These are phyloP conservation scores for Esperia sulphurella DNA, from an alignment of 2,888 invertebrate species.

Conservation along the genomic window DNA sequence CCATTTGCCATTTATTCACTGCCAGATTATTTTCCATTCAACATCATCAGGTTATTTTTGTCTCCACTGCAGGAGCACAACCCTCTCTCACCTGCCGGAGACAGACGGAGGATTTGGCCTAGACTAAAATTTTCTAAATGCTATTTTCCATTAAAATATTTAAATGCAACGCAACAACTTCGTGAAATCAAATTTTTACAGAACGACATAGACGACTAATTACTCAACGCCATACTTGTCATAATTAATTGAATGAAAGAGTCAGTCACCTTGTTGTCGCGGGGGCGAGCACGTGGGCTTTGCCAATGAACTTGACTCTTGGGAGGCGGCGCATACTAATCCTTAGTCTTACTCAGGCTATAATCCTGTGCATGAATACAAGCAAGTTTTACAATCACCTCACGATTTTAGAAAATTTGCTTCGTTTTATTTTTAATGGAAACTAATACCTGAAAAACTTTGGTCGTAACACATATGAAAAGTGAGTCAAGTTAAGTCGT, in stretches of 20 bases:
- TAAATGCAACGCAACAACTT: too few species aligned
- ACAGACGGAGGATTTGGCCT: too few species aligned
- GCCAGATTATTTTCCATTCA: too few species aligned
- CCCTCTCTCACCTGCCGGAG: too few species aligned
- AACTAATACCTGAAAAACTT: conserved; percentile 7
- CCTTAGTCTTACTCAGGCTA: conserved; percentile 26
- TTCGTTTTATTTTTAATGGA: not conserved
- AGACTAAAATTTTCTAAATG: too few species aligned
- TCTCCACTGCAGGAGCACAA: too few species aligned
- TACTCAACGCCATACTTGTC: conserved; percentile 47
- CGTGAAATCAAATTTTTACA: not conserved
- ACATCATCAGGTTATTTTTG: too few species aligned
- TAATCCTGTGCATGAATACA: conserved; percentile 1
- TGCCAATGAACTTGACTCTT: conserved; percentile 70
- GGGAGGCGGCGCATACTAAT: conserved; percentile 49
- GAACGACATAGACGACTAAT: conserved; percentile 38
- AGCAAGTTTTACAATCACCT: not conserved
- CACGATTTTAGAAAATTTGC: not conserved
- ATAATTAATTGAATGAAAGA: conserved; percentile 40
- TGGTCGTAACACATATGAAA: conserved; percentile 23
- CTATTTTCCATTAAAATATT: too few species aligned
- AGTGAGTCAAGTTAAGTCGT: conserved; percentile 40
- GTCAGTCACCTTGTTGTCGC: conserved; percentile 63
- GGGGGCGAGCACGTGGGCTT: conserved; percentile 64
- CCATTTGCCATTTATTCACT: too few species aligned